Evolutionary conservation across 2,797 vertebrate genomes (phyloP), one percentile per base, ranked within the genome.

Genomic region (Ptychadena robeensis): DNA sequence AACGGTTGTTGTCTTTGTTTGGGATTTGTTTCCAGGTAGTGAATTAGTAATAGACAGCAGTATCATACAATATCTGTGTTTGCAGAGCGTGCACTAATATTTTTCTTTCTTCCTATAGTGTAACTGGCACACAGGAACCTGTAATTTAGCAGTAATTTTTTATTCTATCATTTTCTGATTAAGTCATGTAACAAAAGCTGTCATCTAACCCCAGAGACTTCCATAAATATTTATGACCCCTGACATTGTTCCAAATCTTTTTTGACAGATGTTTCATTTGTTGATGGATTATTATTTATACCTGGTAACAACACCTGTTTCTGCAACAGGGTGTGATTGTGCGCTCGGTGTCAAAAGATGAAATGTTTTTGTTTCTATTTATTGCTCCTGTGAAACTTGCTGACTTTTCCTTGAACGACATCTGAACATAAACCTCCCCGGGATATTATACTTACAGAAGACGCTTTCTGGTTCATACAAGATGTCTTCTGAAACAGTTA

Each of bases 201-300:
- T 85, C 83, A 85, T 70, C 31, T 76, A 71, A 64, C 40, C 68
- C 31, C 34, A 69, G 38, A 31, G 38, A 34, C 5, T 66, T 15
- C 37, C 66, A 85, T 85, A 65, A 57, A 85, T 85, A 85, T 85
- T 80, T 81, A 85, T 85, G 73, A 85, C 78, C 83, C 77, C 30
- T 75, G 78, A 65, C 63, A 71, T 80, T 76, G 69, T 85, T 85
- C 70, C 48, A 85, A 76, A 35, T 37, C 11, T 59, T 75, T 67
- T 80, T 76, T 85, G 83, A 85, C 83, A 80, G 72, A 76, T 85
- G 72, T 64, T 81, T 64, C 32, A 71, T 67, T 85, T 85, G 77
- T 48, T 85, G 83, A 85, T 48, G 67, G 78, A 81, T 71, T 81
- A 68, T 85, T 81, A 85, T 85, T 85, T 80, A 70, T 70, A 85